Evolutionary conservation across 2,888 invertebrate species (phyloP), one percentile per base, ranked within the genome.

Genomic region (Chalcosyrphus nemorum): DNA sequence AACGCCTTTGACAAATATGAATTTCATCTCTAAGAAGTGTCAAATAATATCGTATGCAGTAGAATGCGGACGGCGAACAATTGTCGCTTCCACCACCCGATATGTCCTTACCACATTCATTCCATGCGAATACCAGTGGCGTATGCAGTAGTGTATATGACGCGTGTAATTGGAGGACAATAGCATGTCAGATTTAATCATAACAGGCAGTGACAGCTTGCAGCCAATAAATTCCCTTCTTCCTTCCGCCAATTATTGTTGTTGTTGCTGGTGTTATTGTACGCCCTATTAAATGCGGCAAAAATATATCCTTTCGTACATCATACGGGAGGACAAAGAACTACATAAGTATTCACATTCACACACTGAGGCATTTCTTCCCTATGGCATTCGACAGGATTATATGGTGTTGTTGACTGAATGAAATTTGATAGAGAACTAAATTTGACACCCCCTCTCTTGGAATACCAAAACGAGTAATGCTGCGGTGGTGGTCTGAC

Each of bases 151-250:
- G 76, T 87, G 87, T 86, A 86, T 87, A 80, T 87, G 87, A 87
- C 87, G 87, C 87, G 85, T 87, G 87, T 87, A 87, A 87, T 87
- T 87, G 86, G 86, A 81, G 86, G 86, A 87, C 87, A 87, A 87
- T 87, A 66, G 87, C 86, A 86, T 87, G 86, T 86, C 86, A 86
- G 86, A 87, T 86, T 87, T 86, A 87, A 87, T 87, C 87, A 87
- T 87, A 86, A 86, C 87, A 82, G 86, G 78, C 82, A 72, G 82
- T 87, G 87, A 87, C 87, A 86, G 87, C 86, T 86, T 77, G 84
- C 86, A 86, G 86, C 84, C 86, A 86, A 86, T 86, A 86, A 86
- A 86, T 85, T 85, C 81, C 81, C 81, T 80, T 81, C 76, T 85
- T 85, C 85, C 85, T 81, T 85, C 71, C 85, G 75, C 59, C 74